A percentile compares a stretch with the other conserved stretches of the same genome.
Conservation (phyloP, 2,113 vertebrate genomes). For the Saccopteryx bilineata region DNA sequence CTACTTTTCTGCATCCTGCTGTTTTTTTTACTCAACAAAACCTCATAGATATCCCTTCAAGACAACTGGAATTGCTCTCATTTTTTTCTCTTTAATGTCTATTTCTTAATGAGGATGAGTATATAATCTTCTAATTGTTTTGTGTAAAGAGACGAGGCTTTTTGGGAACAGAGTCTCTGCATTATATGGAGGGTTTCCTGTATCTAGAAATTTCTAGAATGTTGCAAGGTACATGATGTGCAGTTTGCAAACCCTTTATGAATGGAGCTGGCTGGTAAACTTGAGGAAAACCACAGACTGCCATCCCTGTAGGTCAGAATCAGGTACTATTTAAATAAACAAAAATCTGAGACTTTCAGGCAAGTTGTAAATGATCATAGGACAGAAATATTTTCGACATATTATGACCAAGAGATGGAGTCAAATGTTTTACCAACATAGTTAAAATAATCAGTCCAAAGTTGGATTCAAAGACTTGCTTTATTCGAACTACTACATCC, state of each 20-base stretch:
- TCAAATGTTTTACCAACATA: not conserved
- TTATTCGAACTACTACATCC: slow-evolving; percentile 16
- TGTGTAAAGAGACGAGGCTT: not conserved
- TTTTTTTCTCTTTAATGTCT: slow-evolving; percentile 47
- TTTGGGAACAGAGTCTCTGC: not conserved
- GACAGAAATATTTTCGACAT: slow-evolving; percentile 49
- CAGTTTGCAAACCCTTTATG: not conserved
- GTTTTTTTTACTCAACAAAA: slow-evolving; percentile 62
- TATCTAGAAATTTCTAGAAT: not conserved
- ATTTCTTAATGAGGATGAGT: slow-evolving; percentile 38
- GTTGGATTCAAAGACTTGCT: not conserved
- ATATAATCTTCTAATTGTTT: slow-evolving; percentile 24
- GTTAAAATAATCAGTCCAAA: slow-evolving; percentile 35
- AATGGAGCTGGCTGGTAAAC: not conserved
- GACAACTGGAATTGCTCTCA: slow-evolving; percentile 42
- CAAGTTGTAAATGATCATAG: not conserved
- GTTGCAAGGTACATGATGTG: not conserved
- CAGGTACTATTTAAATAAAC: not conserved
- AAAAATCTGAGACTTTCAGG: not conserved
- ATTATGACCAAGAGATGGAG: slow-evolving; percentile 13
- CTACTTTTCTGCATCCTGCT: slow-evolving; percentile 26
- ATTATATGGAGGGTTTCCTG: not conserved
- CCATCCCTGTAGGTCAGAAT: not conserved
- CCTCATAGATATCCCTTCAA: slow-evolving; percentile 35
- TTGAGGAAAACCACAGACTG: not conserved